Conservation (phyloP, 2,797 vertebrate genomes). For the Salarias fasciatus region DNA sequence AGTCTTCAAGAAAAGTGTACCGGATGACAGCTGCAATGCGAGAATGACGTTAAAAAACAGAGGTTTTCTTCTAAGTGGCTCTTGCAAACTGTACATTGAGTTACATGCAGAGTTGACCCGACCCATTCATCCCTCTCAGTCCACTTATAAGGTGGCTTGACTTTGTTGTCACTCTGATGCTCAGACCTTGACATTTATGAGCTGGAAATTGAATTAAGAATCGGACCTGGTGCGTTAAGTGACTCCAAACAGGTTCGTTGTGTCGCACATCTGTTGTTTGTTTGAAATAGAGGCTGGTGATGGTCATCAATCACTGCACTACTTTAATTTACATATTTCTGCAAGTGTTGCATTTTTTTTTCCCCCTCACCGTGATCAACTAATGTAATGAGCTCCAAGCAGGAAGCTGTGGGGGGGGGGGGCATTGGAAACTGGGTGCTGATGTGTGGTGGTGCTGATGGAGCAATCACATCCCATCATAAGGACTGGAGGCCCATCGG, state of each 20-base stretch:
- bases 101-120: no score
- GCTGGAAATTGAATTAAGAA: constrained; percentile 38
- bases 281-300: constrained; percentile 27
- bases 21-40: no score
- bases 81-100: not conserved
- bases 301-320: constrained; percentile 34
- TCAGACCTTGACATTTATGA: constrained; percentile 45
- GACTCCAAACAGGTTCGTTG: constrained; percentile 25
- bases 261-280: constrained; percentile 38
- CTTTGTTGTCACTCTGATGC: constrained; percentile 2
- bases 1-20: no score
- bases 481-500: constrained; percentile 22
- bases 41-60: no score
- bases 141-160: constrained; percentile 2
- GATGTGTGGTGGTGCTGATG: constrained; percentile 29
- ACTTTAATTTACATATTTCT: constrained; percentile 56
- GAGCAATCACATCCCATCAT: constrained; percentile 43
- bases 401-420: not conserved
- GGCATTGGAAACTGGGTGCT: not conserved
- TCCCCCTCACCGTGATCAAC: constrained; percentile 31
- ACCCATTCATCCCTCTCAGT: not conserved
- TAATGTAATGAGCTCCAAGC: constrained; percentile 51
- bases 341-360: constrained; percentile 55
- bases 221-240: constrained; percentile 22
- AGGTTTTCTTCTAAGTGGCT: not conserved